phyloP scores from a whole-genome alignment of 2,888 invertebrate species.

The Trisateles emortualis region DNA sequence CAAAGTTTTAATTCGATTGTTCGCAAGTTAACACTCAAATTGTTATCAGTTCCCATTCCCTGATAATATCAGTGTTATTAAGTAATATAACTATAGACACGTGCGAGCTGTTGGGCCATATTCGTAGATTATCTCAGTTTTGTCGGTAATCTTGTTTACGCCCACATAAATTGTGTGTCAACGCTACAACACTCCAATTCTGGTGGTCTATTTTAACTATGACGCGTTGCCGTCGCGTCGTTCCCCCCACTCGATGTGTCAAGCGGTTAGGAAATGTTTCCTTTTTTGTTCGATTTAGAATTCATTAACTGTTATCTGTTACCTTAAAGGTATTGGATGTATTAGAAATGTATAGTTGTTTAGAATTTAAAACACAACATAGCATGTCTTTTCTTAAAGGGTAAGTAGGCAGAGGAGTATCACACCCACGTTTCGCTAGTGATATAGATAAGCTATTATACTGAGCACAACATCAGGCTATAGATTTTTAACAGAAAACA shows the following conservation, averaged over 20 bases:
- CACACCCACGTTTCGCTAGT: too few relatives aligned
- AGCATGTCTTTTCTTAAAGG: too few relatives aligned
- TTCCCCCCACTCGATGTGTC: conserved; percentile 37
- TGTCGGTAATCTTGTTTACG: conserved; percentile 63
- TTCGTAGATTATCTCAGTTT: conserved; percentile 44
- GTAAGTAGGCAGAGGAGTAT: too few relatives aligned
- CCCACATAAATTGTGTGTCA: conserved; percentile 72
- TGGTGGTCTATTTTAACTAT: conserved; percentile 54
- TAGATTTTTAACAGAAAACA: too few relatives aligned
- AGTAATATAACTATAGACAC: conserved; percentile 35
- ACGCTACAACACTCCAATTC: conserved; percentile 53
- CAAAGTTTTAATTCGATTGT: too few relatives aligned
- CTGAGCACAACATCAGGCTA: too few relatives aligned
- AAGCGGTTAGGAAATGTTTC: conserved; percentile 35
- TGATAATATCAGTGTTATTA: conserved; percentile 4
- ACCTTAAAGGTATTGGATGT: neutral
- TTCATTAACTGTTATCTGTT: conserved; percentile 15
- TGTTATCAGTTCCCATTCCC: conserved; percentile 5
- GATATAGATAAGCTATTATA: too few relatives aligned
- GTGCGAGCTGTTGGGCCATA: conserved; percentile 46
- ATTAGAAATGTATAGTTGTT: neutral
- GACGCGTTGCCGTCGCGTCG: conserved; percentile 16
- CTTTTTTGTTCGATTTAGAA: conserved; percentile 27
- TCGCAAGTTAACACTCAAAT: neutral
- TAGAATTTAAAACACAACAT: too few relatives aligned